Percentiles rank a stretch among this genome's conserved stretches.
These are phyloP conservation scores for Blastomussa wellsi DNA, from an alignment of 92 coral and sea anemone species.

Conservation along the genomic window DNA sequence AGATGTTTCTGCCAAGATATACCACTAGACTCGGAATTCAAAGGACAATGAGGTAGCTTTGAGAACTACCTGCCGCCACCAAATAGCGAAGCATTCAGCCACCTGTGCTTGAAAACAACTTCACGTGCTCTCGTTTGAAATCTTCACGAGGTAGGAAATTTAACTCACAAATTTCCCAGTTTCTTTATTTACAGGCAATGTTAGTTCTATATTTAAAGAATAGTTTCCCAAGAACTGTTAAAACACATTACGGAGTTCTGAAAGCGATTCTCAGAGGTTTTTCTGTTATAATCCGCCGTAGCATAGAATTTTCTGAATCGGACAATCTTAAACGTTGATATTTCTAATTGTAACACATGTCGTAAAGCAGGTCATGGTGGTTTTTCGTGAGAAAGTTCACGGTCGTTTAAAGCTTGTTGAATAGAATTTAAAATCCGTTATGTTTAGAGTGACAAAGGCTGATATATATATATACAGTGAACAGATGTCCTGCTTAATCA, in stretches of 20 bases:
- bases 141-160: slow-evolving; percentile 2
- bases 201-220: neutral
- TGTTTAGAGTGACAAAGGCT: neutral
- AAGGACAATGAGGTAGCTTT: neutral
- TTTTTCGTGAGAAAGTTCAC: neutral
- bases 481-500: neutral
- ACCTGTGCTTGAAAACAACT: slow-evolving; percentile 23
- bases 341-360: slow-evolving; percentile 33
- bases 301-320: slow-evolving; percentile 8
- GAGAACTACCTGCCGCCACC: slow-evolving; percentile 46
- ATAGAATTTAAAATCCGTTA: slow-evolving; percentile 28
- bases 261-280: slow-evolving; percentile 13
- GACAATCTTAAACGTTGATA: slow-evolving; percentile 11
- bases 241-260: neutral
- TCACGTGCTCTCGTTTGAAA: slow-evolving; percentile 30
- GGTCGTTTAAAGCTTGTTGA: neutral
- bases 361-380: slow-evolving; percentile 8
- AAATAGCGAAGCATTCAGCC: slow-evolving; percentile 18
- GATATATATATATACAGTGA: neutral
- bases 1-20: neutral
- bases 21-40: neutral
- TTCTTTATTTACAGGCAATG: neutral
- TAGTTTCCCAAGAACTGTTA: neutral
- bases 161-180: neutral
- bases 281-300: neutral